Base-by-base conservation (phyloP, 2,888 invertebrate genomes). In the Xanthorhoe spadicearia region DNA sequence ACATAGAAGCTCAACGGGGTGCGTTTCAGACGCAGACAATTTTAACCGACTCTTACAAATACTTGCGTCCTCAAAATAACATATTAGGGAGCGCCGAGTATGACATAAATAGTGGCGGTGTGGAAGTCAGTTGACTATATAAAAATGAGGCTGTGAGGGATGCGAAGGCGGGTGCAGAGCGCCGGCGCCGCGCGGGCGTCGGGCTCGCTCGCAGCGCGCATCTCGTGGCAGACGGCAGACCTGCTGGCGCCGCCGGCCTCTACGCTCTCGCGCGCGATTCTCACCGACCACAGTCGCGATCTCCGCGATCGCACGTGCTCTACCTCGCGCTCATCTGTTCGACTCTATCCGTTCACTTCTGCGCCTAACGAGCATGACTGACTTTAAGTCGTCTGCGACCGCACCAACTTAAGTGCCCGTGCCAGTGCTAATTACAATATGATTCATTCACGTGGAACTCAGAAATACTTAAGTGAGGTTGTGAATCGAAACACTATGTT, bases 51-150 rank as follows among this genome's bases (percentile, higher is more conserved):
- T 83, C 83, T 86, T 85, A 87, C 85, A 87, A 89, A 88, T 88
- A 87, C 86, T 86, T 80, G 83, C 84, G 83, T 86, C 85, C 83
- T 88, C 84, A 87, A 92, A 90, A 90, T 89, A 90, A 88, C 85
- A 86, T 88, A 91, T 89, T 87, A 89, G 87, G 86, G 86, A 88
- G 86, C 86, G 85, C 82, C 84, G 87, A 88, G 86, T 90, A 89
- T 91, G 91, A 90, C 89, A 92, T 92, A 90, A 91, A 90, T 91
- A 91, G 90, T 90, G 87, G 86, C 86, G 86, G 88, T 84, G 88
- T 88, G 88, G 90, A 92, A 92, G 92, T 91, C 91, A 92, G 89
- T 92, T 86, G 90, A 92, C 90, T 92, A 89, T 90, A 91, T 92
- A 92, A 92, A 92, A 92, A 89, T 91, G 89, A 87, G 89, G 85